phyloP scores from a whole-genome alignment of 2,797 vertebrate species.

The Sylvilagus floridanus region DNA sequence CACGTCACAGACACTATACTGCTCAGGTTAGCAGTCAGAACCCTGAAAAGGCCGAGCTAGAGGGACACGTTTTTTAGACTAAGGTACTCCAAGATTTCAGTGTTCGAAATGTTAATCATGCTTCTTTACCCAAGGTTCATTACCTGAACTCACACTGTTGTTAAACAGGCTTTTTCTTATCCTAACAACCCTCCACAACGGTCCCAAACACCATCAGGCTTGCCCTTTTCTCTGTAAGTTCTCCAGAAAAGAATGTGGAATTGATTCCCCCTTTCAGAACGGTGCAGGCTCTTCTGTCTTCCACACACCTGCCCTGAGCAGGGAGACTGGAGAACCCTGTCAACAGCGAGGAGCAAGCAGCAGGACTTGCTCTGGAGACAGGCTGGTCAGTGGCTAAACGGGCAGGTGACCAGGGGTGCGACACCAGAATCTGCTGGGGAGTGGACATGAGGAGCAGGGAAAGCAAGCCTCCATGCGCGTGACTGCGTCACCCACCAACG shows the following conservation, averaged over 20 bases:
- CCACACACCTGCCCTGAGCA: conserved; percentile 24
- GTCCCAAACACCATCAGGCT: neutral
- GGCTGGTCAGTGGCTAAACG: neutral
- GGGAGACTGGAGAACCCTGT: conserved; percentile 4
- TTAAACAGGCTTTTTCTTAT: neutral
- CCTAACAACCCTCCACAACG: neutral
- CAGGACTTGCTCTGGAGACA: conserved; percentile 21
- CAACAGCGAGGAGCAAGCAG: neutral
- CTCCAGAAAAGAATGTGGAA: neutral
- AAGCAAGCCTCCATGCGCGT: conserved; percentile 79
- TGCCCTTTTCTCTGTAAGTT: neutral
- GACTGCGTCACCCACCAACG: conserved; percentile 72
- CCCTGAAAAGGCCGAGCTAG: neutral
- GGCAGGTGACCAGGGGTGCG: neutral
- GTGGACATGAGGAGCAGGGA: conserved; percentile 66
- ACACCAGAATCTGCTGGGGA: conserved; percentile 26
- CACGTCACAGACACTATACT: neutral
- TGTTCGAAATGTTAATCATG: conserved; percentile 53
- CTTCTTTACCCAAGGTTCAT: neutral
- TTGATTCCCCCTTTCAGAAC: conserved; percentile 1
- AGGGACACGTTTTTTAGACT: conserved; percentile 19
- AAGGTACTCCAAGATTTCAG: conserved; percentile 13
- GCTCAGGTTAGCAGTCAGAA: neutral
- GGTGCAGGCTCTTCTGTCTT: conserved; percentile 38
- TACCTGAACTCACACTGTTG: neutral